These are phyloP conservation scores for Rhabdornis inornatus DNA, from an alignment of 2,113 vertebrate genomes.

Conservation along the genomic window DNA sequence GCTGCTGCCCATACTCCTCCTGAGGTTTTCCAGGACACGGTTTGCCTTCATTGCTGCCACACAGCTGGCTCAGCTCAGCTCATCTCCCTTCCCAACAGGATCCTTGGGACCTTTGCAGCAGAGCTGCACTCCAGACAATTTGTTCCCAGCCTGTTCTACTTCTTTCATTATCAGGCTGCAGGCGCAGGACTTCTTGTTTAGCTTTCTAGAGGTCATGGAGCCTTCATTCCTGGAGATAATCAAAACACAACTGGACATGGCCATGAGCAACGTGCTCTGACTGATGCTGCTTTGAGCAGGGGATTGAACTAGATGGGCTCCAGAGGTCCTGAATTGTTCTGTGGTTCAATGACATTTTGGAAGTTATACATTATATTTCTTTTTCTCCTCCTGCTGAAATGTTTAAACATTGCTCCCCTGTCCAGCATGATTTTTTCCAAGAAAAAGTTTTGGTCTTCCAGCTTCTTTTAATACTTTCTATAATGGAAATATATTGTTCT, in stretches of 20 bases:
- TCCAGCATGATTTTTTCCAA: neutral
- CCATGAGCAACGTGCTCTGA: neutral
- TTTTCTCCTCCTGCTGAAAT: neutral
- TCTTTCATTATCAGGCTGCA: neutral
- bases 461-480: neutral
- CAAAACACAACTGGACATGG: neutral
- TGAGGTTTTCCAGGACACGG: neutral
- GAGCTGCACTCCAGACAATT: neutral
- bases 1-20: neutral
- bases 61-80: neutral
- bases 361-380: neutral
- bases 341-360: neutral
- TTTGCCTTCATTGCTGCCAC: neutral
- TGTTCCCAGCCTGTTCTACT: neutral
- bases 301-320: neutral
- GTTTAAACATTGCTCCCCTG: neutral
- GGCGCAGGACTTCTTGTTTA: neutral
- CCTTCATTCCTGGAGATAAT: neutral
- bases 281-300: neutral
- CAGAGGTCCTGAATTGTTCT: neutral
- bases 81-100: neutral
- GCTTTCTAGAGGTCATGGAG: neutral
- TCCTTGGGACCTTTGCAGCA: accelerated
- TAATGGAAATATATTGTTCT: neutral
- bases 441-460: neutral